These are phyloP conservation scores for Pelobates cultripes DNA, from an alignment of 2,797 vertebrate genomes.

Conservation along the genomic window DNA sequence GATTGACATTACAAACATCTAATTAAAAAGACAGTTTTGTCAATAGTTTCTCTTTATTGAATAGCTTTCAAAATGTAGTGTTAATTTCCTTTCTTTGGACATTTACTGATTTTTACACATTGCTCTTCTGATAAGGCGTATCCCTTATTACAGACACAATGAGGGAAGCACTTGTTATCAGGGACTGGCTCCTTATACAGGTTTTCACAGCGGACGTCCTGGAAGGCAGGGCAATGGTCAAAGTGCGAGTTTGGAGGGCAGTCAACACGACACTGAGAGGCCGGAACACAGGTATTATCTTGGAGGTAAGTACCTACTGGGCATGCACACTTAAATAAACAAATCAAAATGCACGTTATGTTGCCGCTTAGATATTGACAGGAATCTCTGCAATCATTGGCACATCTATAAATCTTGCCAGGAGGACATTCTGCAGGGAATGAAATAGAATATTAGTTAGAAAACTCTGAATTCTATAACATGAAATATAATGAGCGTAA, in stretches of 20 bases:
- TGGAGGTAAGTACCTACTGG: not conserved
- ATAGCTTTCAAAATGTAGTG: too few relatives aligned
- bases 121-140: not conserved
- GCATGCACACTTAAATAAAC: not conserved
- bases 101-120: not conserved
- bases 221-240: not conserved
- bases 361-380: not conserved
- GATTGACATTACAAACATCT: too few relatives aligned
- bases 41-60: too few relatives aligned
- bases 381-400: not conserved
- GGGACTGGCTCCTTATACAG: accelerated
- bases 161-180: not conserved
- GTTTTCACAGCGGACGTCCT: not conserved
- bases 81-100: not conserved
- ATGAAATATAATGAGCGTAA: too few relatives aligned
- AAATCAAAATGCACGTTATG: not conserved
- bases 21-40: too few relatives aligned
- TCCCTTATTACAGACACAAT: not conserved
- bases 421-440: not conserved
- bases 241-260: conserved; percentile 12
- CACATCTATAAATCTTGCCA: not conserved
- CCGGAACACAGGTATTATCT: not conserved
- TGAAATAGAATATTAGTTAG: too few relatives aligned
- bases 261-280: not conserved
- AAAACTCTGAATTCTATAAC: too few relatives aligned